Evolutionary conservation across 2,888 invertebrate species (phyloP), one percentile per base, ranked within the genome.

Genomic region (Diarsia rubi): DNA sequence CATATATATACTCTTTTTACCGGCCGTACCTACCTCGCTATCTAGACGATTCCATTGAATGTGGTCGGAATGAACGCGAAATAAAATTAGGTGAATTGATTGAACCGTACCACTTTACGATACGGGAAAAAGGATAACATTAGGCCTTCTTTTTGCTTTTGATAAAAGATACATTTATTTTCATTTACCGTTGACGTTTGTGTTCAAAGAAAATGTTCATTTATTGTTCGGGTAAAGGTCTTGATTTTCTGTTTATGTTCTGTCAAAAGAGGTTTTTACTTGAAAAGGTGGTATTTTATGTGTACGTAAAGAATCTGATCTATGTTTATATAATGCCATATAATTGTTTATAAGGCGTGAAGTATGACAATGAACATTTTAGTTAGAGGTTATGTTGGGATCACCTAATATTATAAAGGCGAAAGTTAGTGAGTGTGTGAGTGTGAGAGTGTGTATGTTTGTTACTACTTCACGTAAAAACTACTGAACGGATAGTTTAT

Each of bases 61-160:
- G 66, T 47, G 66, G 37, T 60, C 42, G 69, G 59, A 84, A 81
- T 63, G 73, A 80, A 77, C 52, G 68, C 27, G 64, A 86, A 84
- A 84, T 79, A 82, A 78, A 87, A 82, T 86, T 86, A 82, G 60
- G 63, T 54, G 83, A 71, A 81, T 84, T 82, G 88, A 87, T 86
- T 77, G 81, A 78, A 78, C 79, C 76, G 69, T 74, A 71, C 75
- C 73, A 65, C 75, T 76, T 73, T 64, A 67, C 68, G 73, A 78
- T 69, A 68, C 75, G 44, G 44, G 67, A 75, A 77, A 75, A 84
- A 57, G 69, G 78, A 76, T 75, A 75, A 73, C 72, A 72, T 83
- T 75, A 73, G 49, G 49, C 62, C 65, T 42, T 82, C 24, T 74
- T 76, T 77, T 77, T 70, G 27, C 73, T 72, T 63, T 73, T 78